Evolutionary conservation across 2,113 vertebrate species (phyloP).

Genomic region (Poeciliopsis occidentalis): DNA sequence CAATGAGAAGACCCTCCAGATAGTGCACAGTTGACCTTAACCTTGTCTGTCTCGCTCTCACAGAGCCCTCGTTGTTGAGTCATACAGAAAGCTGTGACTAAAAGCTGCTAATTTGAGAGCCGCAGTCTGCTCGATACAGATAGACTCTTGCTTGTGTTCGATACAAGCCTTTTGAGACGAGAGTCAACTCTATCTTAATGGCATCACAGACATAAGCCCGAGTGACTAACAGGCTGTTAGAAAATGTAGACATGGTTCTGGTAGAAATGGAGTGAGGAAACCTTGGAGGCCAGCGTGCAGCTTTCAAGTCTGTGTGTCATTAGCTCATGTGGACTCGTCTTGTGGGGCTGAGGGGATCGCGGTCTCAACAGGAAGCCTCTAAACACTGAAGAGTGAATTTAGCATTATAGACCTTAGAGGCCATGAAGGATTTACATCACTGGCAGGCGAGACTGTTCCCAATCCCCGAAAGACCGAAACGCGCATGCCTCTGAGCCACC

Average conservation of each 20-base stretch:
- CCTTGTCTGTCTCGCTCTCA: slow-evolving; percentile 43
- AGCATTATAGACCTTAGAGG: slow-evolving; percentile 46
- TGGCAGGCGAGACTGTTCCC: slow-evolving; percentile 23
- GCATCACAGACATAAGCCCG: slow-evolving; percentile 4
- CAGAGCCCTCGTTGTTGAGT: slow-evolving; percentile 50
- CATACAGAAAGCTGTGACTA: slow-evolving; percentile 64
- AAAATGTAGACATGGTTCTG: slow-evolving; percentile 17
- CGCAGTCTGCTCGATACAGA: slow-evolving; percentile 29
- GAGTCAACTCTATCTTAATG: slow-evolving; percentile 16
- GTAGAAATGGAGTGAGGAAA: slow-evolving; percentile 19
- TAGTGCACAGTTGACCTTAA: slow-evolving; percentile 34
- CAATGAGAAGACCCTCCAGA: slow-evolving; percentile 10
- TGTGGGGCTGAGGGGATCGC: slow-evolving; percentile 20
- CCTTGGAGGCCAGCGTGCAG: neutral
- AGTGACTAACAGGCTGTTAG: slow-evolving; percentile 28
- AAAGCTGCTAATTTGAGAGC: slow-evolving; percentile 71
- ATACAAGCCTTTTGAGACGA: slow-evolving; percentile 37
- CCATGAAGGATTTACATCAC: slow-evolving; percentile 20
- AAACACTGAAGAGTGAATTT: slow-evolving; percentile 53
- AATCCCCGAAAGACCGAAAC: slow-evolving; percentile 1
- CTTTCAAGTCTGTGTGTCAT: slow-evolving; percentile 24
- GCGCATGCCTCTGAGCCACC: slow-evolving; percentile 8
- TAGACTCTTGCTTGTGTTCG: slow-evolving; percentile 27
- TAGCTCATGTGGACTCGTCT: slow-evolving; percentile 24
- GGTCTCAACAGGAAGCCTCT: slow-evolving; percentile 35